Conservation (phyloP, 2,113 vertebrate genomes). For the rat (Rattus norvegicus) region DNA sequence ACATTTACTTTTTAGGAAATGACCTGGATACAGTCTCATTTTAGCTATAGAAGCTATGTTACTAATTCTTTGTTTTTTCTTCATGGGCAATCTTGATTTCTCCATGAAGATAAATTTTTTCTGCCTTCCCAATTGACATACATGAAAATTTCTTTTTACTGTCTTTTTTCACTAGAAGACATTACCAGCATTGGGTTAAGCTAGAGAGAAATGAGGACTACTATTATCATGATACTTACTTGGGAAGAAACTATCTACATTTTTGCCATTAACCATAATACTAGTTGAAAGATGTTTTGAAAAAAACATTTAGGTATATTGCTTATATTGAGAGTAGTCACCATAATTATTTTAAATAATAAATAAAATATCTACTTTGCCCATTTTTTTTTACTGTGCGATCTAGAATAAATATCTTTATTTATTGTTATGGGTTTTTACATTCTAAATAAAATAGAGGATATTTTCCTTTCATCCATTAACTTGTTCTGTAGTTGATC, state of each 20-base stretch:
- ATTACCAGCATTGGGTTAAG: neutral
- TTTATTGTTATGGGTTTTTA: neutral
- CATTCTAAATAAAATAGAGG: neutral
- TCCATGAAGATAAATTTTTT: neutral
- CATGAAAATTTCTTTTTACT: neutral
- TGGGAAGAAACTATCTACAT: neutral
- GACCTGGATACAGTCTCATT: neutral
- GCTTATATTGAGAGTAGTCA: neutral
- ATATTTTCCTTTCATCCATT: neutral
- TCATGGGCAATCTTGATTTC: neutral
- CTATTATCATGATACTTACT: neutral
- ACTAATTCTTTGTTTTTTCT: neutral
- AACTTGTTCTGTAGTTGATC: neutral
- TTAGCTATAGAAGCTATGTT: neutral
- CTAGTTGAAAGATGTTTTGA: neutral
- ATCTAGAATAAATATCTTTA: neutral
- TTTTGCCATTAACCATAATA: neutral
- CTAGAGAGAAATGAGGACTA: neutral
- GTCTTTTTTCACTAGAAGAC: neutral
- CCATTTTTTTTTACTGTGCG: neutral
- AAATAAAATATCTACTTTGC: neutral
- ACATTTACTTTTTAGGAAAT: neutral
- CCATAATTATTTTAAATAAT: neutral
- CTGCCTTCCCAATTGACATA: neutral
- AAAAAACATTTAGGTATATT: neutral